Conservation (phyloP, 2,113 vertebrate species). For the Antennarius striatus region DNA sequence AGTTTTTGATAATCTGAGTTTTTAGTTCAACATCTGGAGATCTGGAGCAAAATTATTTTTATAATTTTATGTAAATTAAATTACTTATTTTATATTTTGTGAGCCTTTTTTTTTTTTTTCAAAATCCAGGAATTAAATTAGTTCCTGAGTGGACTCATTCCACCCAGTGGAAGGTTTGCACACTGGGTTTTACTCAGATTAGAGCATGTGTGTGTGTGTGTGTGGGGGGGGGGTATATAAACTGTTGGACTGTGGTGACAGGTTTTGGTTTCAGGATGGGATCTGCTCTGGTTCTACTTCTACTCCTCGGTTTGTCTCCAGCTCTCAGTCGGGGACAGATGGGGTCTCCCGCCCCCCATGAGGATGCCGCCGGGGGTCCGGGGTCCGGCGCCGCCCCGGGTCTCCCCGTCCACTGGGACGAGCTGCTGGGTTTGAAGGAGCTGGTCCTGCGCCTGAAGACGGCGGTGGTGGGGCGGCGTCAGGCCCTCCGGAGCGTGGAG, state of each 20-base stretch:
- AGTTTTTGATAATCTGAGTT: too few species aligned
- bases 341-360: neutral
- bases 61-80: too few species aligned
- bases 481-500: conserved; percentile 51
- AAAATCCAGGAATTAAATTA: neutral
- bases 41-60: too few species aligned
- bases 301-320: conserved; percentile 4
- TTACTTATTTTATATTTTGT: too few species aligned
- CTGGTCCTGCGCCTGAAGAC: conserved; percentile 58
- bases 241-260: conserved; percentile 7
- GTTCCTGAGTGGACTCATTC: conserved; percentile 3
- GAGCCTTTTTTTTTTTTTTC: too few species aligned
- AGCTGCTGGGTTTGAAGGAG: conserved; percentile 60
- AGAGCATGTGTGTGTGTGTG: conserved; percentile 29
- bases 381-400: fast-evolving
- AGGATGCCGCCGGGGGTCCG: neutral
- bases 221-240: conserved; percentile 24
- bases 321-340: neutral
- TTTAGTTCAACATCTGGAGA: too few species aligned
- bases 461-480: conserved; percentile 42
- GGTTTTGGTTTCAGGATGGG: conserved; percentile 38
- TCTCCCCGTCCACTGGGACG: conserved; percentile 45
- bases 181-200: conserved; percentile 20
- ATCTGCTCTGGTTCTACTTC: conserved; percentile 2
- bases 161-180: neutral